Conservation (phyloP, 2,113 vertebrate species). For the Opisthocomus hoazin region DNA sequence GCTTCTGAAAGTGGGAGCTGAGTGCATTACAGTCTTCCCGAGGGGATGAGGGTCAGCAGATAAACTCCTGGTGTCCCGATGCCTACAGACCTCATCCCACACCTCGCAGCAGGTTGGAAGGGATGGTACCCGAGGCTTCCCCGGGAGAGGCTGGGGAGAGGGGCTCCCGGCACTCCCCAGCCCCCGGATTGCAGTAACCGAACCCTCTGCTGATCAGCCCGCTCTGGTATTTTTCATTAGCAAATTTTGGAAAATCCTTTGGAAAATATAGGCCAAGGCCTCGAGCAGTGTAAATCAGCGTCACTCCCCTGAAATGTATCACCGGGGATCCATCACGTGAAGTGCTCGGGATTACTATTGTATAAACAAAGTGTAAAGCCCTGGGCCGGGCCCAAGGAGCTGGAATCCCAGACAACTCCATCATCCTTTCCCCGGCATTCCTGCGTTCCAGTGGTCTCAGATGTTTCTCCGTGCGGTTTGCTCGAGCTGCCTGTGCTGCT, state of each 20-base stretch:
- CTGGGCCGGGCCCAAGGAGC: conserved; percentile 3
- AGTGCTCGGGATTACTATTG: not conserved
- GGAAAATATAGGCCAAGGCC: conserved; percentile 45
- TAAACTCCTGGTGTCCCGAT: fast-evolving
- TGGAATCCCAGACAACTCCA: conserved; percentile 31
- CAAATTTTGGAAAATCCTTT: conserved; percentile 29
- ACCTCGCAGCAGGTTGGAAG: not conserved
- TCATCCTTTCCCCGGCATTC: conserved; percentile 12
- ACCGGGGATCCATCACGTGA: conserved; percentile 11
- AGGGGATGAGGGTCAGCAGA: not conserved
- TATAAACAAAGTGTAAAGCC: conserved; percentile 47
- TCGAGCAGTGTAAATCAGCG: not conserved
- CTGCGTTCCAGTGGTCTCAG: not conserved
- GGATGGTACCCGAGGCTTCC: not conserved
- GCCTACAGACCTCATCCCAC: not conserved
- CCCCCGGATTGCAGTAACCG: fast-evolving
- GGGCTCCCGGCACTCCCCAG: not conserved
- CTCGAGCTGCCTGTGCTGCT: not conserved
- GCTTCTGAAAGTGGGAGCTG: not conserved
- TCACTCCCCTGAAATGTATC: not conserved
- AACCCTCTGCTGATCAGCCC: not conserved
- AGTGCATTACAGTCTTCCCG: not conserved
- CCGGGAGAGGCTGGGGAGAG: not conserved
- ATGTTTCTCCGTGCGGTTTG: not conserved
- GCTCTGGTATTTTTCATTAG: conserved; percentile 39